Percentiles rank a stretch among this genome's conserved stretches.
These are phyloP conservation scores for Oeneis ivallda DNA, from an alignment of 2,888 invertebrate genomes.

Conservation along the genomic window DNA sequence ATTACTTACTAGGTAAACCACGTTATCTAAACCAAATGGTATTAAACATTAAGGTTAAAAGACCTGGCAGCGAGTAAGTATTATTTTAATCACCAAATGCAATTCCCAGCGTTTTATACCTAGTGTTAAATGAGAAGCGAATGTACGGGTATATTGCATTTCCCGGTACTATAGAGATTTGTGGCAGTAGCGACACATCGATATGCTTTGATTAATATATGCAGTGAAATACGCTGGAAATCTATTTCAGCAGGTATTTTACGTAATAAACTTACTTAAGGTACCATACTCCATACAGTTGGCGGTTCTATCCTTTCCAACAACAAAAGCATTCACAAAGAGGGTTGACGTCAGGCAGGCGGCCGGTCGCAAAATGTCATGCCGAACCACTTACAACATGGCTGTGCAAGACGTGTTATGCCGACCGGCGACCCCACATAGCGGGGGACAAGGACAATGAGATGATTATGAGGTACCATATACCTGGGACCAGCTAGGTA, in stretches of 20 bases:
- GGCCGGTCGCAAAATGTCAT: too few relatives aligned
- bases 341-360: too few relatives aligned
- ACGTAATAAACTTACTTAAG: neutral
- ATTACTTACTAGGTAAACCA: neutral
- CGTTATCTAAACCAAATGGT: neutral
- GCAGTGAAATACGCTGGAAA: neutral
- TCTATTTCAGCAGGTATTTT: constrained; percentile 1
- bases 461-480: too few relatives aligned
- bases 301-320: too few relatives aligned
- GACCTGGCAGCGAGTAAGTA: neutral
- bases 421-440: too few relatives aligned
- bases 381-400: too few relatives aligned
- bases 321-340: too few relatives aligned
- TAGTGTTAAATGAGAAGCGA: constrained; percentile 9
- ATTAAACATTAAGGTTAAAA: neutral
- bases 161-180: constrained; percentile 1
- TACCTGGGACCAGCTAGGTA: too few relatives aligned
- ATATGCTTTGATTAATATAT: constrained; percentile 1
- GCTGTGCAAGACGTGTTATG: too few relatives aligned
- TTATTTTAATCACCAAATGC: constrained; percentile 13
- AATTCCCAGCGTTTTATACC: constrained; percentile 3
- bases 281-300: too few relatives aligned
- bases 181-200: too few relatives aligned
- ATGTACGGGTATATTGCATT: constrained; percentile 2
- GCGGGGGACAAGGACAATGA: too few relatives aligned